Evolutionary conservation across 1,140 invertebrate species (phyloP).

Genomic region (Asobara japonica): DNA sequence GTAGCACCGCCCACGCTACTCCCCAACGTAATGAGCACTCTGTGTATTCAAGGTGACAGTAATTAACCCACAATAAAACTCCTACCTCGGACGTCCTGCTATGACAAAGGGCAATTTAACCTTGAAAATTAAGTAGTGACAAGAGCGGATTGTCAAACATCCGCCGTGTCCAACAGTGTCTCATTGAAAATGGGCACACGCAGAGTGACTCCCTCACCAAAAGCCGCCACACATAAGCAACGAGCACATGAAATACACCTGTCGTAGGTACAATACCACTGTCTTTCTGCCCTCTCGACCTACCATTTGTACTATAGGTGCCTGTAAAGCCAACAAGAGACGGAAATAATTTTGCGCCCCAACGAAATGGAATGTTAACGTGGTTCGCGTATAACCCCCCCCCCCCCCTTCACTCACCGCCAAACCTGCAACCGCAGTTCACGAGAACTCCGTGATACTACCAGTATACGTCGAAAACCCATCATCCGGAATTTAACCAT

Average conservation of each 20-base stretch:
- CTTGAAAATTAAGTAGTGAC: neutral
- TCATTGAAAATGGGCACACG: neutral
- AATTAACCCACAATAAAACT: neutral
- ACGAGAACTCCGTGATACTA: neutral
- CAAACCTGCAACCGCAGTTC: conserved; percentile 7
- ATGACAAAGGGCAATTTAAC: neutral
- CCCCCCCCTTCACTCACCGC: neutral
- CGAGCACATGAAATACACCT: neutral
- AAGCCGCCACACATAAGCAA: too few relatives aligned
- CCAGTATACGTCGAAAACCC: neutral
- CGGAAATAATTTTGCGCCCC: conserved; percentile 41
- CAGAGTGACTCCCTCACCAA: neutral
- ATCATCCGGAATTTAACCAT: neutral
- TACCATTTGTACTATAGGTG: neutral
- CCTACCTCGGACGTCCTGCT: neutral
- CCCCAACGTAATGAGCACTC: too few relatives aligned
- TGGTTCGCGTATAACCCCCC: conserved; percentile 22
- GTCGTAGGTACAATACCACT: neutral
- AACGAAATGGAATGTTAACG: conserved; percentile 41
- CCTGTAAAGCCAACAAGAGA: conserved; percentile 28
- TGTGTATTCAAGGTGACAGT: too few relatives aligned
- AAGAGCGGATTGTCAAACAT: neutral
- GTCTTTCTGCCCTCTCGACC: neutral
- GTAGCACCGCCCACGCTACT: too few relatives aligned
- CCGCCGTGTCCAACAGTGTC: neutral